Evolutionary conservation across 2,113 vertebrate species (phyloP).

Genomic region (Pungitius pungitius): DNA sequence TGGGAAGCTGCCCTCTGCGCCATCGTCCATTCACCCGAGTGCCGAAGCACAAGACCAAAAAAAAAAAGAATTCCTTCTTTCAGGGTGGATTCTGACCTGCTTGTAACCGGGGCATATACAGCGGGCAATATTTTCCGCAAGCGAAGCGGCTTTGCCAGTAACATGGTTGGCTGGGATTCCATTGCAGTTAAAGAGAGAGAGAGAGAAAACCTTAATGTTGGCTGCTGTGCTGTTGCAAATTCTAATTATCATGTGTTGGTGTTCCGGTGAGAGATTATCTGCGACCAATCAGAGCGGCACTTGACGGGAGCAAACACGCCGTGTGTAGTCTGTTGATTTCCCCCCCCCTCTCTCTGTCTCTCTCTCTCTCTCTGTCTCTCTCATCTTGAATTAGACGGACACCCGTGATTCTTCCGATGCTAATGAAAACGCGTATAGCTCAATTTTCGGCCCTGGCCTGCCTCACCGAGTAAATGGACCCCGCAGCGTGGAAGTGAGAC

Average conservation of each 20-base stretch:
- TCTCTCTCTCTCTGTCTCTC: conserved; percentile 55
- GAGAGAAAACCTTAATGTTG: conserved; percentile 55
- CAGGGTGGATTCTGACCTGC: conserved; percentile 57
- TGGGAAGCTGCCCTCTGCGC: neutral
- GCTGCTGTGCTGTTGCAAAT: conserved; percentile 61
- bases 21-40: conserved; percentile 51
- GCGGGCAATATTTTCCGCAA: conserved; percentile 72
- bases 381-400: conserved; percentile 71
- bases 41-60: too few relatives aligned
- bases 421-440: conserved; percentile 70
- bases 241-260: conserved; percentile 74
- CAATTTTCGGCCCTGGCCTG: conserved; percentile 53
- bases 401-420: conserved; percentile 68
- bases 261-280: conserved; percentile 75
- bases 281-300: conserved; percentile 67
- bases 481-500: conserved; percentile 15
- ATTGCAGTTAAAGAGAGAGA: conserved; percentile 60
- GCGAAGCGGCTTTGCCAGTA: conserved; percentile 73
- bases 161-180: conserved; percentile 74
- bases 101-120: conserved; percentile 64
- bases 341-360: conserved; percentile 25
- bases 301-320: conserved; percentile 78
- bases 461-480: conserved; percentile 36
- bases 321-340: conserved; percentile 73
- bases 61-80: conserved; percentile 64